Conservation (phyloP, 2,113 vertebrate genomes). For the Oryzias melastigma region DNA sequence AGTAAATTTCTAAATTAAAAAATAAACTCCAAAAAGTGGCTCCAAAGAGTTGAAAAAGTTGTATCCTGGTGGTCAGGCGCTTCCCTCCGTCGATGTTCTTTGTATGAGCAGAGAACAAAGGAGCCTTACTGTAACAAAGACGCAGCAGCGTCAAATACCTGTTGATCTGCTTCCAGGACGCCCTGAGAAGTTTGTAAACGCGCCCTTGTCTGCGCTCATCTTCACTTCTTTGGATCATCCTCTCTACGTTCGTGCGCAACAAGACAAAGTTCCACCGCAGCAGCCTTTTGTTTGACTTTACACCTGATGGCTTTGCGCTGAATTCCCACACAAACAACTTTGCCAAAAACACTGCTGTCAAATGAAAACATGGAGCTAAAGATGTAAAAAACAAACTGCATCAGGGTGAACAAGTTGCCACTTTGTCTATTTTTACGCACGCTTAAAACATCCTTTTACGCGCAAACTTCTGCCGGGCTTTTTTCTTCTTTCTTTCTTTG, state of each 20-base stretch:
- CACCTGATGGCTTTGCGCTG: conserved; percentile 73
- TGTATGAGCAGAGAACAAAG: conserved; percentile 77
- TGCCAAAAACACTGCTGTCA: conserved; percentile 3
- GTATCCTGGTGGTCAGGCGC: conserved; percentile 41
- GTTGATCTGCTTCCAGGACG: conserved; percentile 72
- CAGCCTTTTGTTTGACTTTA: conserved; percentile 54
- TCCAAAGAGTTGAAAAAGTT: conserved; percentile 12
- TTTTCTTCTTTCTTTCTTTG: conserved; percentile 50
- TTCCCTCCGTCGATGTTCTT: conserved; percentile 55
- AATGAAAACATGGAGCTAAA: not conserved
- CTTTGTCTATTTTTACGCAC: conserved; percentile 16
- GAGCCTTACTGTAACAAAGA: conserved; percentile 79
- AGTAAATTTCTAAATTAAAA: no score
- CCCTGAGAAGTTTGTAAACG: conserved; percentile 39
- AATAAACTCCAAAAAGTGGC: not conserved
- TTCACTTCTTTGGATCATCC: not conserved
- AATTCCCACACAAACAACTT: conserved; percentile 57
- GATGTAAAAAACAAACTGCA: conserved; percentile 11
- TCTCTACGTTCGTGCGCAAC: conserved; percentile 16
- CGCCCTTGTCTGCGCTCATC: not conserved
- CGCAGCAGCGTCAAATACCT: conserved; percentile 73
- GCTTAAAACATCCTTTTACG: conserved; percentile 45
- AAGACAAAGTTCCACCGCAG: conserved; percentile 39
- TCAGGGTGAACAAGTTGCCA: conserved; percentile 1
- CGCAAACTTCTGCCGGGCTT: conserved; percentile 76